Conservation (phyloP, 2,113 vertebrate genomes). For the Atherinomorus stipes region DNA sequence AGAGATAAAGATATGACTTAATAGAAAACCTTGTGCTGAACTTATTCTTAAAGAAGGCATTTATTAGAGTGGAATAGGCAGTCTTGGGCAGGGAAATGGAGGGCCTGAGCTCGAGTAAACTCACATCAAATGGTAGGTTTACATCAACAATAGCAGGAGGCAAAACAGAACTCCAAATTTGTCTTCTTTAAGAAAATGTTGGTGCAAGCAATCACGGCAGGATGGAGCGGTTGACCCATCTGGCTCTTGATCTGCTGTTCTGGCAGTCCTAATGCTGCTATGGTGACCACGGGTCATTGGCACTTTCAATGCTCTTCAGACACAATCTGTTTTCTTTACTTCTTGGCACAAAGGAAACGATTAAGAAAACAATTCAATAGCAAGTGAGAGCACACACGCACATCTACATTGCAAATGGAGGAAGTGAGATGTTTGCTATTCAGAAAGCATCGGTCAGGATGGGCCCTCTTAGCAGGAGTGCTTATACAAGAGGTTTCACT, state of each 20-base stretch:
- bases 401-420: constrained; percentile 84
- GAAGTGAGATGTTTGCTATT: constrained; percentile 75
- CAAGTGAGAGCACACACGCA: constrained; percentile 66
- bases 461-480: constrained; percentile 64
- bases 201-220: constrained; percentile 65
- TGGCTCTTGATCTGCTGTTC: constrained; percentile 73
- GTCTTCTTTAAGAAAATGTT: constrained; percentile 77
- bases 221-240: constrained; percentile 66
- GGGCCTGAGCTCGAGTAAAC: not conserved
- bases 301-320: constrained; percentile 81
- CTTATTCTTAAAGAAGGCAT: not conserved
- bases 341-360: constrained; percentile 83
- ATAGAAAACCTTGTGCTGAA: not conserved
- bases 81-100: not conserved
- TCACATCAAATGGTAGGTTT: not conserved
- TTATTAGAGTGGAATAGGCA: not conserved
- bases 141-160: constrained; percentile 5
- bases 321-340: constrained; percentile 84
- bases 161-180: constrained; percentile 37
- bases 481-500: constrained; percentile 67
- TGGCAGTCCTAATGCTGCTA: constrained; percentile 73
- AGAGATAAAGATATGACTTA: not conserved
- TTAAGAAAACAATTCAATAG: constrained; percentile 86
- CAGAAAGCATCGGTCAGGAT: constrained; percentile 70
- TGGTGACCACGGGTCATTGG: constrained; percentile 73